phyloP scores from a whole-genome alignment of 2,113 vertebrate genomes.

The Oncorhynchus kisutch region DNA sequence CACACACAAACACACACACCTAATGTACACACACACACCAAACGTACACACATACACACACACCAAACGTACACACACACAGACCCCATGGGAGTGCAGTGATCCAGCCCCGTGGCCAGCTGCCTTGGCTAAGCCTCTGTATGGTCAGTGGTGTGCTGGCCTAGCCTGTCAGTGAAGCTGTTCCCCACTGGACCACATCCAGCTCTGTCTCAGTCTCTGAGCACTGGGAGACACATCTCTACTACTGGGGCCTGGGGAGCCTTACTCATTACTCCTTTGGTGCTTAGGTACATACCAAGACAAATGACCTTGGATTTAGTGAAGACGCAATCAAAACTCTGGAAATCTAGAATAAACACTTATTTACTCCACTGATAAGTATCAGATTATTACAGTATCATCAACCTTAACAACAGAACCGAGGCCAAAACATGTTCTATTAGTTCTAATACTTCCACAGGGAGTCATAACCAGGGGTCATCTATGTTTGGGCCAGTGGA shows the following conservation, averaged over 20 bases:
- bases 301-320: neutral
- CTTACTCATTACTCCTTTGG: neutral
- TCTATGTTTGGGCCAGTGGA: neutral
- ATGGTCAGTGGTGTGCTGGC: neutral
- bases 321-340: neutral
- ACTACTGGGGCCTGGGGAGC: neutral
- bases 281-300: neutral
- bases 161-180: neutral
- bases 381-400: too few species aligned
- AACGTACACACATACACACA: constrained; percentile 3
- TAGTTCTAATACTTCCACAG: neutral
- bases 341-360: too few species aligned
- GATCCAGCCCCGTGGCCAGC: neutral
- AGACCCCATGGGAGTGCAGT: neutral
- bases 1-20: constrained; percentile 6
- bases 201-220: neutral
- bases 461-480: neutral
- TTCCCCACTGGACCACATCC: constrained; percentile 18
- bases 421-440: too few species aligned
- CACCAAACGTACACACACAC: neutral
- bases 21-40: neutral
- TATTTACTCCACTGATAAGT: too few species aligned
- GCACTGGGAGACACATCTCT: neutral
- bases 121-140: constrained; percentile 4
- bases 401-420: too few species aligned